These are phyloP conservation scores for Tipula vernalis DNA, from an alignment of 2,888 invertebrate genomes.

Conservation along the genomic window DNA sequence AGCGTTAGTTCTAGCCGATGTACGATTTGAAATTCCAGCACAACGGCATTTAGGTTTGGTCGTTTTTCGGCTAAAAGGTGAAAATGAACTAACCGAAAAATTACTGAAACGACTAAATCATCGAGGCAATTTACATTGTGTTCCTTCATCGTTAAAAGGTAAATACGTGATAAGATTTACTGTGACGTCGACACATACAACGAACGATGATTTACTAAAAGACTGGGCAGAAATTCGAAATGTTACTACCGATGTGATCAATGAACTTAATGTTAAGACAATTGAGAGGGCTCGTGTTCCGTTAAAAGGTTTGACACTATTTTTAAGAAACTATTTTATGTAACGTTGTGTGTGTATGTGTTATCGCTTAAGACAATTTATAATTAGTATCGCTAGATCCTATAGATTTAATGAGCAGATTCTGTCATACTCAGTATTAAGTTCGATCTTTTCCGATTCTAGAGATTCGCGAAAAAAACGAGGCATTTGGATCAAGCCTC, in stretches of 20 bases:
- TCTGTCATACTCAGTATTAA: slow-evolving; percentile 9
- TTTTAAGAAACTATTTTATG: background rate
- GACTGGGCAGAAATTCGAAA: slow-evolving; percentile 80
- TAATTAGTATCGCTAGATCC: background rate
- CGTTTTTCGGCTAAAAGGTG: slow-evolving; percentile 75
- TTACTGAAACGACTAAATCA: slow-evolving; percentile 78
- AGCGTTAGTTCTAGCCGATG: slow-evolving; percentile 66
- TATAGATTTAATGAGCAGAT: slow-evolving; percentile 9
- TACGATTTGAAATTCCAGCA: slow-evolving; percentile 83
- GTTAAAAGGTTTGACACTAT: slow-evolving; percentile 49
- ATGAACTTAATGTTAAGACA: slow-evolving; percentile 44
- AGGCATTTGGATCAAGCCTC: slow-evolving; percentile 85
- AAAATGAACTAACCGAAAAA: slow-evolving; percentile 78
- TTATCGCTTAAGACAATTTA: no score
- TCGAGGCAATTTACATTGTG: slow-evolving; percentile 81
- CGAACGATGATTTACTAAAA: slow-evolving; percentile 58
- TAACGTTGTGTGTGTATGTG: background rate
- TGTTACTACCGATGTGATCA: slow-evolving; percentile 57
- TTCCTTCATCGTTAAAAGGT: slow-evolving; percentile 85
- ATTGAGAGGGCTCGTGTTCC: slow-evolving; percentile 52
- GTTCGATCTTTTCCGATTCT: slow-evolving; percentile 20
- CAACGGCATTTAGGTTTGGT: slow-evolving; percentile 78
- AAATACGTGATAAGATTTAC: slow-evolving; percentile 83
- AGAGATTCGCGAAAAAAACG: slow-evolving; percentile 74
- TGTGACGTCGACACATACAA: slow-evolving; percentile 79